Conservation (phyloP, 2,797 vertebrate genomes). For the Sphenodon punctatus region DNA sequence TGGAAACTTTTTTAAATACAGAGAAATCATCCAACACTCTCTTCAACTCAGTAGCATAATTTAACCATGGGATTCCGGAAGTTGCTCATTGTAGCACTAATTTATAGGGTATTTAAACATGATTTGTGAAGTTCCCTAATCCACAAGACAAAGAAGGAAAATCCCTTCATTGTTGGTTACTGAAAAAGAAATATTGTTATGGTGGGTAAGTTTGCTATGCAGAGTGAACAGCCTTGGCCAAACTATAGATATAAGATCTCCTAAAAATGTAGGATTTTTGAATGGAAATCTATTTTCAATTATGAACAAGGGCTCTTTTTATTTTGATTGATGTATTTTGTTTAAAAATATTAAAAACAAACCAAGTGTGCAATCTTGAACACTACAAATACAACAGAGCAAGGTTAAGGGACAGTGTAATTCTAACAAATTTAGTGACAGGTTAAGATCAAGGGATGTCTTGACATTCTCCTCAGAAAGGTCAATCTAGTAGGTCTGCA, state of each 20-base stretch:
- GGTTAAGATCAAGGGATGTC: slow-evolving; percentile 88
- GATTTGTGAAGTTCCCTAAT: background rate
- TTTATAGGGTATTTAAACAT: slow-evolving; percentile 31
- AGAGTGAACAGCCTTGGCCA: slow-evolving; percentile 3
- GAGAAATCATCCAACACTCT: background rate
- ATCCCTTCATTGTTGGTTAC: background rate
- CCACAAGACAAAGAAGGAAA: background rate
- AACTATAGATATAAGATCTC: too few relatives aligned
- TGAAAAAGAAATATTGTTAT: background rate
- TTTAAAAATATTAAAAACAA: slow-evolving; percentile 51
- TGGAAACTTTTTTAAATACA: background rate
- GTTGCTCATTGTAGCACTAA: background rate
- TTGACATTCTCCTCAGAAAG: slow-evolving; percentile 96
- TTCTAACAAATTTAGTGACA: slow-evolving; percentile 90
- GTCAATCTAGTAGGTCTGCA: slow-evolving; percentile 90
- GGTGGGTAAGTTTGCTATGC: background rate
- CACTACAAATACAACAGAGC: slow-evolving; percentile 73
- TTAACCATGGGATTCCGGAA: background rate
- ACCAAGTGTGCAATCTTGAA: slow-evolving; percentile 53
- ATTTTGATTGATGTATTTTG: slow-evolving; percentile 10
- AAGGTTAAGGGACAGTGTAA: slow-evolving; percentile 86
- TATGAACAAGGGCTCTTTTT: background rate
- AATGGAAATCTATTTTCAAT: background rate
- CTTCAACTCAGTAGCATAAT: background rate
- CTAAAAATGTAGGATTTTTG: background rate